Conservation (phyloP, 2,888 invertebrate genomes). For the Heliconius ethilla region DNA sequence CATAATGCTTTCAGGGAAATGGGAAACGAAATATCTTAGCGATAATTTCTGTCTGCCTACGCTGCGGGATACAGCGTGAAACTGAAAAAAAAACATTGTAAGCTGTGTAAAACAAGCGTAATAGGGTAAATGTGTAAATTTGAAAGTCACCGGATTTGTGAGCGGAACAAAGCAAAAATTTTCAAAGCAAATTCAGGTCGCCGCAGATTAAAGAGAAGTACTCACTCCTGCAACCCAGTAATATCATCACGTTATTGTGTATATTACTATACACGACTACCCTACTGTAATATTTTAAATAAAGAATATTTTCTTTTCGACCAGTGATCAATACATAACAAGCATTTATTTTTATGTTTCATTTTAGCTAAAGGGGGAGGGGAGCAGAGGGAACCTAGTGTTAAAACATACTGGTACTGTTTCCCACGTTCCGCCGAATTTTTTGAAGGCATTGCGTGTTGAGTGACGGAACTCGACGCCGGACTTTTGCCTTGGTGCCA, state of each 20-base stretch:
- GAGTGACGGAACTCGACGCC: too few species aligned
- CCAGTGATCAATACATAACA: too few species aligned
- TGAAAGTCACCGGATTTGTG: constrained; percentile 38
- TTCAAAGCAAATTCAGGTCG: constrained; percentile 45
- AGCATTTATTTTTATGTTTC: background rate
- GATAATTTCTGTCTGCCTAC: too few species aligned
- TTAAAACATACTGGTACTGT: too few species aligned
- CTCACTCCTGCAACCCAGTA: constrained; percentile 38
- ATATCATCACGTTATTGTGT: constrained; percentile 39
- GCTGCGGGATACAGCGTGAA: too few species aligned
- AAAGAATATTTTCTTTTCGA: background rate
- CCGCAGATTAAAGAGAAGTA: constrained; percentile 39
- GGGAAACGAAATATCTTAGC: too few species aligned
- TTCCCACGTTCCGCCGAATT: too few species aligned
- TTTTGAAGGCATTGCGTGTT: too few species aligned
- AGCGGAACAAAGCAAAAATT: constrained; percentile 42
- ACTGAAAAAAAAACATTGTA: background rate
- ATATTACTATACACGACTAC: constrained; percentile 19
- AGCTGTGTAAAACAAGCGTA: constrained; percentile 17
- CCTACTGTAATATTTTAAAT: constrained; percentile 2
- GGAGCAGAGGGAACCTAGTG: too few species aligned
- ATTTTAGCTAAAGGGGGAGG: too few species aligned
- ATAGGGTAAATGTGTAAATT: constrained; percentile 40
- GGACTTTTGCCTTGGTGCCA: too few species aligned
- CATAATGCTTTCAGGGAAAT: too few species aligned